These are phyloP conservation scores for Phaethornis superciliosus DNA, from an alignment of 2,113 vertebrate species.

Conservation along the genomic window DNA sequence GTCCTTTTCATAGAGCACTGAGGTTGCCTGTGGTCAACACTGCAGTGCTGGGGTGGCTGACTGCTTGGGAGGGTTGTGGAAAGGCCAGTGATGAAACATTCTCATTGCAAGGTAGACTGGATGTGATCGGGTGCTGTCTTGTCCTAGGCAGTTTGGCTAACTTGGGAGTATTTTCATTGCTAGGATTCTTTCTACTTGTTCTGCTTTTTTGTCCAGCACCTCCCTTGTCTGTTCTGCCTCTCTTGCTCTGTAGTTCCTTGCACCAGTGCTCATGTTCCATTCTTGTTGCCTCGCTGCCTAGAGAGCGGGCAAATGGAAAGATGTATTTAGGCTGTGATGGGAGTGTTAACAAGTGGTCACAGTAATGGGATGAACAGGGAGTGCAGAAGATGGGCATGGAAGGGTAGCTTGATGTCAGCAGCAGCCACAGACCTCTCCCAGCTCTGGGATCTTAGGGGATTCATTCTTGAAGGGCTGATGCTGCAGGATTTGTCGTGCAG, in stretches of 20 bases:
- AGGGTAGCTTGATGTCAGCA: rapidly evolving
- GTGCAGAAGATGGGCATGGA: background rate
- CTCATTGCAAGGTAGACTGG: rapidly evolving
- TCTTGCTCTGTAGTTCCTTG: background rate
- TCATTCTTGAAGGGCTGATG: rapidly evolving
- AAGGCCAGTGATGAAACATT: rapidly evolving
- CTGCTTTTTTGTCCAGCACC: background rate
- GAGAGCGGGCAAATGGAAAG: background rate
- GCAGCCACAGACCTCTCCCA: background rate
- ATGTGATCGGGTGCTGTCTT: background rate
- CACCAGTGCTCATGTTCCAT: rapidly evolving
- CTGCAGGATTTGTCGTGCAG: rapidly evolving
- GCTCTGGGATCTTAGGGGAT: rapidly evolving
- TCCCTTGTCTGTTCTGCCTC: background rate
- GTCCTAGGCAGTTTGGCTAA: background rate
- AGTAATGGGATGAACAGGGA: background rate
- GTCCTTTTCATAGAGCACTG: background rate
- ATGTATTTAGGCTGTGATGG: background rate
- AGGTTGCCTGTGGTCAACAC: background rate
- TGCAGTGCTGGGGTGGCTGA: rapidly evolving
- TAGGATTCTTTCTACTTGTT: background rate
- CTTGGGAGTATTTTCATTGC: background rate
- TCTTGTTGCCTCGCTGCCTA: background rate
- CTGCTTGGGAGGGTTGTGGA: rapidly evolving
- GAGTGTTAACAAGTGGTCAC: rapidly evolving